A percentile compares a stretch with the other conserved stretches of the same genome.
These are phyloP conservation scores for Asobara japonica DNA, from an alignment of 1,140 invertebrate species.

Conservation along the genomic window DNA sequence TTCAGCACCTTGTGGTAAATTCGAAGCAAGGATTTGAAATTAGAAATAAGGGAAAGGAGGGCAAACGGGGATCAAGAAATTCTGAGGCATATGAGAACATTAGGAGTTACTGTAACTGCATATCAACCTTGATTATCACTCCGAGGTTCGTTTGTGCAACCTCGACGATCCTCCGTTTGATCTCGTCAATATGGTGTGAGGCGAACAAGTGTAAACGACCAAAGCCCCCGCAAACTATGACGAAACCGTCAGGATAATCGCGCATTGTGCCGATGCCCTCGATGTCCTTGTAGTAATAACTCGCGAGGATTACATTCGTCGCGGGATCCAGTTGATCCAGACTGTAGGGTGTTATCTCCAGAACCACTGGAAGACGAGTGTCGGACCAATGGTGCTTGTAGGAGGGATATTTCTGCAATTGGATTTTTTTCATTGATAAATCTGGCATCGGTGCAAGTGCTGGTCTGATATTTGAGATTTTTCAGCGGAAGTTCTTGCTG, in stretches of 20 bases:
- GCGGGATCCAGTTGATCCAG: conserved; percentile 91
- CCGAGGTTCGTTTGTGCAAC: conserved; percentile 82
- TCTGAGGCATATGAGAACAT: too few relatives aligned
- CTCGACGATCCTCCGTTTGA: conserved; percentile 87
- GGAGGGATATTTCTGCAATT: conserved; percentile 83
- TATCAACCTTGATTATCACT: conserved; percentile 80
- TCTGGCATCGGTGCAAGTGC: too few relatives aligned
- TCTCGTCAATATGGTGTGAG: conserved; percentile 82
- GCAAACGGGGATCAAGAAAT: too few relatives aligned
- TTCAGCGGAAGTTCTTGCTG: too few relatives aligned
- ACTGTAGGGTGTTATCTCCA: conserved; percentile 90
- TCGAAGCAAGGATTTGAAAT: too few relatives aligned
- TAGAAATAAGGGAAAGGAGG: too few relatives aligned
- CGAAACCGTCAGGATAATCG: conserved; percentile 84
- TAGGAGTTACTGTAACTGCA: too few relatives aligned
- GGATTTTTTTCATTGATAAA: not conserved
- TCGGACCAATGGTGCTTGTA: conserved; percentile 98
- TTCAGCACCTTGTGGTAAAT: too few relatives aligned
- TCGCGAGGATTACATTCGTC: conserved; percentile 81
- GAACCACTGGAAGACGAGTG: conserved; percentile 82
- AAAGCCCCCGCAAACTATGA: conserved; percentile 88
- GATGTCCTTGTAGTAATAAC: conserved; percentile 94
- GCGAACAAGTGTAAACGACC: conserved; percentile 91
- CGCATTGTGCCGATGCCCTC: conserved; percentile 79
- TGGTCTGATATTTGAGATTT: too few relatives aligned